Evolutionary conservation across 1,140 invertebrate species (phyloP).

Genomic region (Neomicropteryx cornuta): DNA sequence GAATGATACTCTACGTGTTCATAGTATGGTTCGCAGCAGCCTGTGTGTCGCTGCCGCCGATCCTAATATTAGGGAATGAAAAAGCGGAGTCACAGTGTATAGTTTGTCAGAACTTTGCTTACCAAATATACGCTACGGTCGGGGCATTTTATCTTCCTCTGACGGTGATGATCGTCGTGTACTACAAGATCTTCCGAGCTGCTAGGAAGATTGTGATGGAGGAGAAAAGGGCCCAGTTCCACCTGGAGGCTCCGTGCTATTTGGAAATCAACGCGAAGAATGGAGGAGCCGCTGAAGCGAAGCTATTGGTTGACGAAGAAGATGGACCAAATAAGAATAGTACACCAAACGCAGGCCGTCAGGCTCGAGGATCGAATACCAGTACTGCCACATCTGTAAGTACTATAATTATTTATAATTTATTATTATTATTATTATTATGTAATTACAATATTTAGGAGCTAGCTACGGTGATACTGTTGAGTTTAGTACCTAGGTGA

Average conservation of each 20-base stretch:
- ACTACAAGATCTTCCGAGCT: constrained; percentile 83
- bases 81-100: constrained; percentile 65
- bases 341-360: no score
- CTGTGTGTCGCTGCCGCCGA: constrained; percentile 78
- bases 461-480: no score
- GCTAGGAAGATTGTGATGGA: constrained; percentile 75
- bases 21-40: constrained; percentile 85
- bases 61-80: constrained; percentile 81
- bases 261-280: constrained; percentile 60
- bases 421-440: no score
- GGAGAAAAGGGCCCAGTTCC: constrained; percentile 74
- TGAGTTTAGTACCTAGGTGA: no score
- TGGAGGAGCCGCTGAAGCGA: constrained; percentile 51
- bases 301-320: no score
- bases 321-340: no score
- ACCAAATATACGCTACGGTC: constrained; percentile 83
- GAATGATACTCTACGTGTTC: constrained; percentile 75
- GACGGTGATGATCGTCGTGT: constrained; percentile 82
- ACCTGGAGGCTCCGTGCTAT: constrained; percentile 65
- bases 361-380: constrained; percentile 39
- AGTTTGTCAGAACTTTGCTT: constrained; percentile 79
- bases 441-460: no score
- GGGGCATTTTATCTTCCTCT: constrained; percentile 85
- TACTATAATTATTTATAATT: no score
- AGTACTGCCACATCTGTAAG: constrained; percentile 54